Evolutionary conservation across 1,140 invertebrate species (phyloP).

Genomic region (Anthonomus grandis): DNA sequence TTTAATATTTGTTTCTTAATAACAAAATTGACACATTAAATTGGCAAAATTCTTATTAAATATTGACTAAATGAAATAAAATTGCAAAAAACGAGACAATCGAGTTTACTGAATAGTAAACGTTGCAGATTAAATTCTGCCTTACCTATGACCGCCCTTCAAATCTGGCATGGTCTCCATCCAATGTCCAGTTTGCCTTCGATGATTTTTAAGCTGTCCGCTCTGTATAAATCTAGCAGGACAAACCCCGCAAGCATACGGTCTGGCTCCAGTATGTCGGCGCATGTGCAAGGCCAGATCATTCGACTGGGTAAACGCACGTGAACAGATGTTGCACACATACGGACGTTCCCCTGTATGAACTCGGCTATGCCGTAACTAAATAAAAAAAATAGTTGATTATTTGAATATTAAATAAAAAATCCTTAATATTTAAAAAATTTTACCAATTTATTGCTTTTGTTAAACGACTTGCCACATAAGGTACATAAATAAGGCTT

Average conservation of each 20-base stretch:
- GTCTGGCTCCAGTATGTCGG: constrained; percentile 45
- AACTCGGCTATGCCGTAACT: constrained; percentile 47
- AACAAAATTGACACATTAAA: too few relatives aligned
- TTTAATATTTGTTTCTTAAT: constrained; percentile 6
- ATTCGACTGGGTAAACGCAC: constrained; percentile 51
- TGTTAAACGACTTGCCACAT: constrained; percentile 52
- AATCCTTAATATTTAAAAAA: not conserved
- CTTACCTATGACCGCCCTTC: constrained; percentile 45
- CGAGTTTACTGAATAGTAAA: too few relatives aligned
- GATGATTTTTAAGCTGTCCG: constrained; percentile 46
- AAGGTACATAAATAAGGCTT: constrained; percentile 58
- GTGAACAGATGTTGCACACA: constrained; percentile 49
- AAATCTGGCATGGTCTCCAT: constrained; percentile 46
- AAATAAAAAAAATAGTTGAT: not conserved
- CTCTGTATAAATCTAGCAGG: constrained; percentile 48
- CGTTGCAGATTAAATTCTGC: too few relatives aligned
- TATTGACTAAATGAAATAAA: too few relatives aligned
- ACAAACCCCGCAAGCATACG: constrained; percentile 47
- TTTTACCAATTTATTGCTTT: constrained; percentile 48
- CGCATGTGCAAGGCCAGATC: constrained; percentile 50
- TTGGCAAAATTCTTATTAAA: too few relatives aligned
- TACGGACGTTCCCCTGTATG: constrained; percentile 52
- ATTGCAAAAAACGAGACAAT: too few relatives aligned
- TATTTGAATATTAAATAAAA: not conserved
- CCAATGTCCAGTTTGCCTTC: constrained; percentile 46